Evolutionary conservation across 2,113 vertebrate species (phyloP).

Genomic region (Lepus timidus): DNA sequence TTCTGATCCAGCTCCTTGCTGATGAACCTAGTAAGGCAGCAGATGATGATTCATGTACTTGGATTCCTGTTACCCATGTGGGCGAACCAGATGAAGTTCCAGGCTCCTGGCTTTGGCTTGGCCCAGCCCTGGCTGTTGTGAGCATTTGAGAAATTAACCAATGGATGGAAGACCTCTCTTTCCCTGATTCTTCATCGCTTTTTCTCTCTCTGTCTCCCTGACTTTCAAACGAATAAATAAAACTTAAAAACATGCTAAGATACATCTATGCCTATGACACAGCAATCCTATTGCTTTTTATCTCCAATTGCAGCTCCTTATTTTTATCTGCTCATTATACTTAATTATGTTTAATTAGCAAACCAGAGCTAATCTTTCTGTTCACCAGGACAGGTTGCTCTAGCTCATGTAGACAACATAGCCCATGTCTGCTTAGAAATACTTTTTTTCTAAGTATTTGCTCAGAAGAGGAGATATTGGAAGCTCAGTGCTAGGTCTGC

Average conservation of each 20-base stretch:
- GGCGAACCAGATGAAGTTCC: no score
- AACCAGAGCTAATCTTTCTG: neutral
- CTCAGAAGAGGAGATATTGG: neutral
- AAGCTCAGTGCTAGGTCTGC: neutral
- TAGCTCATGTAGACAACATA: neutral
- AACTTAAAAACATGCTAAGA: neutral
- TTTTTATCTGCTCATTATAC: constrained; percentile 45
- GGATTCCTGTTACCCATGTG: no score
- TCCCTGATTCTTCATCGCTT: no score
- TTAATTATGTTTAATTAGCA: constrained; percentile 54
- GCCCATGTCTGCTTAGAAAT: neutral
- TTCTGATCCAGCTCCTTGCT: no score
- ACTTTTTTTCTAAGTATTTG: neutral
- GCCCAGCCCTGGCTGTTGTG: no score
- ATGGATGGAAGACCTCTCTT: no score
- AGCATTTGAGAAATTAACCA: no score
- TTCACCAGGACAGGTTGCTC: neutral
- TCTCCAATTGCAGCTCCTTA: neutral
- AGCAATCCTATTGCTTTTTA: neutral
- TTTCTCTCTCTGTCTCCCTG: no score
- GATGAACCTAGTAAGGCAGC: no score
- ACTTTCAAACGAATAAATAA: no score
- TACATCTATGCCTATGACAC: neutral
- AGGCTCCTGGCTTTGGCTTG: no score
- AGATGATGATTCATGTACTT: no score